These are phyloP conservation scores for Drosophila insularis DNA, from an alignment of 1,140 invertebrate species.

Conservation along the genomic window DNA sequence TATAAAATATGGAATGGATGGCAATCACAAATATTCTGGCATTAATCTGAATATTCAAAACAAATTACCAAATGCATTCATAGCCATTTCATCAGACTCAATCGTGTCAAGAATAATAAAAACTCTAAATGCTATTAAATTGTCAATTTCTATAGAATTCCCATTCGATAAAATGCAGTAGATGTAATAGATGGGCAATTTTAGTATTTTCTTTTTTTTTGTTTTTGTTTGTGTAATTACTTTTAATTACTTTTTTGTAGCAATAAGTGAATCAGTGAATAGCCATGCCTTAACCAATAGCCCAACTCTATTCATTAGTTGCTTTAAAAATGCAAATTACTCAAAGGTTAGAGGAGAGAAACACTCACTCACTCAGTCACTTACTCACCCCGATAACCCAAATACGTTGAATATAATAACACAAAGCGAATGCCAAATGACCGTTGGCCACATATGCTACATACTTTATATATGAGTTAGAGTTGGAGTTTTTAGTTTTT, in stretches of 20 bases:
- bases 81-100: no score
- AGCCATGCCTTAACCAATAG: not conserved
- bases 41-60: no score
- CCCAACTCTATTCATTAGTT: slow-evolving; percentile 23
- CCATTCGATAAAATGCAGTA: not conserved
- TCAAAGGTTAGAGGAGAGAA: slow-evolving; percentile 13
- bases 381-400: slow-evolving; percentile 49
- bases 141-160: not conserved
- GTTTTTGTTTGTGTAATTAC: not conserved
- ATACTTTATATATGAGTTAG: slow-evolving; percentile 19
- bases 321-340: slow-evolving; percentile 48
- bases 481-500: slow-evolving; percentile 12
- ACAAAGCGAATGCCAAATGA: slow-evolving; percentile 65
- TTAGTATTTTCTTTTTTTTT: not conserved
- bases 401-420: slow-evolving; percentile 50
- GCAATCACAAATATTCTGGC: no score
- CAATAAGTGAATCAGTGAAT: slow-evolving; percentile 3
- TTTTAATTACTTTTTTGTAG: slow-evolving; percentile 7
- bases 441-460: slow-evolving; percentile 33
- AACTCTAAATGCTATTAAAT: no score
- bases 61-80: no score
- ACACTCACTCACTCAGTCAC: slow-evolving; percentile 23
- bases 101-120: no score
- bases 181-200: not conserved
- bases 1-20: no score